These are phyloP conservation scores for Lutjanus argentimaculatus DNA, from an alignment of 2,797 vertebrate genomes.

Conservation along the genomic window DNA sequence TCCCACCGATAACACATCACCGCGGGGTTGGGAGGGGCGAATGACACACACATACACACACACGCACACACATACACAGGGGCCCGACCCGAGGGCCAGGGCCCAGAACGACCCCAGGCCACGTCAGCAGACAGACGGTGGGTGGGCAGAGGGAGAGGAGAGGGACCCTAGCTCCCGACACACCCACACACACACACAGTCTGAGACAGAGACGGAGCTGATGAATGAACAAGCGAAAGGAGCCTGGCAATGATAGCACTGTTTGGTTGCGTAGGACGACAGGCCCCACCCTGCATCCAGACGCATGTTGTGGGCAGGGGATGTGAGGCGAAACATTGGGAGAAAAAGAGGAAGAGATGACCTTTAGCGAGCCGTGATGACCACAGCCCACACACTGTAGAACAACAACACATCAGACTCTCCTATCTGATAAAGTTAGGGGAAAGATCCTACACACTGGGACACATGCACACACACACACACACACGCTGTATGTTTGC, in stretches of 20 bases:
- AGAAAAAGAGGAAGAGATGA: conserved; percentile 67
- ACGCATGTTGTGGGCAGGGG: conserved; percentile 69
- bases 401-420: conserved; percentile 68
- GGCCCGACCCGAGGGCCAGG: conserved; percentile 51
- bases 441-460: conserved; percentile 53
- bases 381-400: conserved; percentile 71
- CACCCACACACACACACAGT: conserved; percentile 71
- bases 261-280: conserved; percentile 49
- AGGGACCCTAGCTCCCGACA: conserved; percentile 63
- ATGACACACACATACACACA: conserved; percentile 21
- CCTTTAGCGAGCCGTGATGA: conserved; percentile 74
- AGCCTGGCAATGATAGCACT: conserved; percentile 57
- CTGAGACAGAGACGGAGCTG: conserved; percentile 61
- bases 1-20: conserved; percentile 76
- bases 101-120: conserved; percentile 63
- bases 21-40: conserved; percentile 32
- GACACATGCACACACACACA: conserved; percentile 29
- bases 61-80: conserved; percentile 13
- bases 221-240: conserved; percentile 72
- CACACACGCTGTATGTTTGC: conserved; percentile 60
- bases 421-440: conserved; percentile 72
- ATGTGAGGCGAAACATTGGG: conserved; percentile 60
- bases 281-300: conserved; percentile 65
- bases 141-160: conserved; percentile 63
- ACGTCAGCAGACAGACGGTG: conserved; percentile 73